Evolutionary conservation across 2,113 vertebrate genomes (phyloP).

Genomic region (Dipodomys stephensi): DNA sequence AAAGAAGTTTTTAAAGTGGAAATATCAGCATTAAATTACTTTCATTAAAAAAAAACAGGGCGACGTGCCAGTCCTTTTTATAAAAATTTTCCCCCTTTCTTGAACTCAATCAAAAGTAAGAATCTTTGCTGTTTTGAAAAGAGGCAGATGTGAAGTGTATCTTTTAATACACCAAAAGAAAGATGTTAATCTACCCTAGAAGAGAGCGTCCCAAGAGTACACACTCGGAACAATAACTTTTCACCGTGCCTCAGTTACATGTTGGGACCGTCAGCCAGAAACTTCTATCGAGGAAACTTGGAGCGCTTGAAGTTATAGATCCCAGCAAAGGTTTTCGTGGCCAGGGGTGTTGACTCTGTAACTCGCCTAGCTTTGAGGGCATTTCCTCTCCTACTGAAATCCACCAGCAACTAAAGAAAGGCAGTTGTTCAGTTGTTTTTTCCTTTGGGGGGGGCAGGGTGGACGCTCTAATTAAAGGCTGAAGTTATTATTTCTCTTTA

Average conservation of each 20-base stretch:
- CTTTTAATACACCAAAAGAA: slow-evolving; percentile 63
- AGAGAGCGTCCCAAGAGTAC: slow-evolving; percentile 53
- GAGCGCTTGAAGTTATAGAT: slow-evolving; percentile 79
- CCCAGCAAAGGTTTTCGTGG: slow-evolving; percentile 74
- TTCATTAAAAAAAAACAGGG: neutral
- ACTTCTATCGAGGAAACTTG: slow-evolving; percentile 84
- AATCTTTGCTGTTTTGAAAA: slow-evolving; percentile 67
- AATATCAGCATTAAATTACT: slow-evolving; percentile 76
- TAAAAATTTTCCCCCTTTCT: neutral
- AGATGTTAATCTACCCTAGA: slow-evolving; percentile 71
- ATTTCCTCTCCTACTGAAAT: slow-evolving; percentile 36
- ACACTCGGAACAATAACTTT: slow-evolving; percentile 73
- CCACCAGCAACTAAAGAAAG: slow-evolving; percentile 48
- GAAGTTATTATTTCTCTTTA: slow-evolving; percentile 41
- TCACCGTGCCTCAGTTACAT: slow-evolving; percentile 77
- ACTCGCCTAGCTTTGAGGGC: slow-evolving; percentile 55
- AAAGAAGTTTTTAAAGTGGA: slow-evolving; percentile 79
- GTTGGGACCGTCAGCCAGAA: slow-evolving; percentile 81
- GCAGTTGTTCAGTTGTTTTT: slow-evolving; percentile 25
- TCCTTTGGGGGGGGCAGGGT: neutral
- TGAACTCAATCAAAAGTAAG: slow-evolving; percentile 70
- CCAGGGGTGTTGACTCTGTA: slow-evolving; percentile 58
- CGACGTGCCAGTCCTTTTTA: slow-evolving; percentile 46
- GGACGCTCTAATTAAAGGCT: slow-evolving; percentile 20
- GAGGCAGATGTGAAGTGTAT: slow-evolving; percentile 59